Evolutionary conservation across 2,797 vertebrate species (phyloP).

Genomic region (Gephyroberyx darwinii): DNA sequence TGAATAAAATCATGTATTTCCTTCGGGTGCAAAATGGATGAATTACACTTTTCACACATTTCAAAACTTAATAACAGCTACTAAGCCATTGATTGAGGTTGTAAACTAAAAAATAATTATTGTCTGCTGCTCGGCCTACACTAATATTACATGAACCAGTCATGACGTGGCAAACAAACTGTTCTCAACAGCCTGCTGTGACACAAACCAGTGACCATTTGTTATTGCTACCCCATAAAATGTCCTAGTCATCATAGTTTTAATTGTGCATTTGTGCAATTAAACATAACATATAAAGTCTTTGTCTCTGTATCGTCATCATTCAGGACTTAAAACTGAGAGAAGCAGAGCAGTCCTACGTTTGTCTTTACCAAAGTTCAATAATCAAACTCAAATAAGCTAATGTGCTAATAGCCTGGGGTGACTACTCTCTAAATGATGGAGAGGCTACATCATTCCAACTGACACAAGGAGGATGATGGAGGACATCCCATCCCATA

Average conservation of each 20-base stretch:
- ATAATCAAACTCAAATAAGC: background rate
- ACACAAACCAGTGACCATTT: background rate
- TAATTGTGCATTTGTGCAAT: background rate
- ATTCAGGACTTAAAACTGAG: too few species aligned
- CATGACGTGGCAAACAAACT: background rate
- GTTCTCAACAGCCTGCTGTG: background rate
- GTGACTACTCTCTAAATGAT: background rate
- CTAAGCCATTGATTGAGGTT: background rate
- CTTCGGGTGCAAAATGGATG: too few species aligned
- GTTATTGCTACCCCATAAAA: background rate
- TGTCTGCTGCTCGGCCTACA: too few species aligned
- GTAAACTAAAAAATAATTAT: background rate
- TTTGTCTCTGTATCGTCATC: too few species aligned
- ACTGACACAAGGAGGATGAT: too few species aligned
- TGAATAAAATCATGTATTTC: too few species aligned
- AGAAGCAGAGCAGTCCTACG: too few species aligned
- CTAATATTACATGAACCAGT: too few species aligned
- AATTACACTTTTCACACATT: too few species aligned
- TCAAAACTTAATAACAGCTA: too few species aligned
- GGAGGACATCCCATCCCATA: background rate
- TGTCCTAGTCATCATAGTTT: background rate
- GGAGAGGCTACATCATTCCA: background rate
- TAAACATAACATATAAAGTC: background rate
- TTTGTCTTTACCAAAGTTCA: background rate
- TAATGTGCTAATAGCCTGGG: background rate